Conservation (phyloP, 1,140 invertebrate genomes). For the Drosophila burlai region DNA sequence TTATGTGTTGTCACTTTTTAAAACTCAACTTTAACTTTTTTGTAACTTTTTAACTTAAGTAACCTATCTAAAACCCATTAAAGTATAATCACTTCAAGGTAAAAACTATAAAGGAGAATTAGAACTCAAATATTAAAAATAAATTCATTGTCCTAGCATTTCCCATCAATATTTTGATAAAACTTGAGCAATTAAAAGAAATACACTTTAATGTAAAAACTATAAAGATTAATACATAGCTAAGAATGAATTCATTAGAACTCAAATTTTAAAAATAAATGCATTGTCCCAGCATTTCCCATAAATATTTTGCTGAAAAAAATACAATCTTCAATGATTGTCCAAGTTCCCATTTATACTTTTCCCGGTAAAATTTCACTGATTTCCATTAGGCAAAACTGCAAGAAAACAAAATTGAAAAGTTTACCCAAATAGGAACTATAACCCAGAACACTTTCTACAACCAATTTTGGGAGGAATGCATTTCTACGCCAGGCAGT, state of each 20-base stretch:
- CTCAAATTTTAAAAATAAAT: too few relatives aligned
- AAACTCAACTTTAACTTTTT: background rate
- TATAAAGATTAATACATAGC: too few relatives aligned
- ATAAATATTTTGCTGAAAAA: background rate
- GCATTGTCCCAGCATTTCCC: background rate
- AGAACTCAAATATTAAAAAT: background rate
- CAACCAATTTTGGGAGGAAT: slow-evolving; percentile 26
- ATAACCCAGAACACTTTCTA: slow-evolving; percentile 44
- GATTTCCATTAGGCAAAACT: slow-evolving; percentile 1
- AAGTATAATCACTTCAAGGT: background rate
- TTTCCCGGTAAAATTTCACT: slow-evolving; percentile 15
- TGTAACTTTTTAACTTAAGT: background rate
- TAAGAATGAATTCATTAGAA: too few relatives aligned
- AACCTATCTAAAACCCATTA: background rate
- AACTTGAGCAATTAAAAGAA: too few relatives aligned
- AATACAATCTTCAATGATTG: background rate
- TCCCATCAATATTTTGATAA: too few relatives aligned
- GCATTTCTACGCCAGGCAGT: slow-evolving; percentile 26
- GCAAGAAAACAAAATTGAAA: slow-evolving; percentile 4
- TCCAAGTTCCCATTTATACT: background rate
- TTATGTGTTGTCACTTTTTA: background rate
- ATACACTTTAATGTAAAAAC: too few relatives aligned
- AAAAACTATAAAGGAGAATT: too few relatives aligned
- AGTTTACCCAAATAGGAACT: slow-evolving; percentile 10
- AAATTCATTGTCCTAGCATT: too few relatives aligned